These are phyloP conservation scores for Ophraella communa DNA, from an alignment of 2,888 invertebrate genomes.

Conservation along the genomic window DNA sequence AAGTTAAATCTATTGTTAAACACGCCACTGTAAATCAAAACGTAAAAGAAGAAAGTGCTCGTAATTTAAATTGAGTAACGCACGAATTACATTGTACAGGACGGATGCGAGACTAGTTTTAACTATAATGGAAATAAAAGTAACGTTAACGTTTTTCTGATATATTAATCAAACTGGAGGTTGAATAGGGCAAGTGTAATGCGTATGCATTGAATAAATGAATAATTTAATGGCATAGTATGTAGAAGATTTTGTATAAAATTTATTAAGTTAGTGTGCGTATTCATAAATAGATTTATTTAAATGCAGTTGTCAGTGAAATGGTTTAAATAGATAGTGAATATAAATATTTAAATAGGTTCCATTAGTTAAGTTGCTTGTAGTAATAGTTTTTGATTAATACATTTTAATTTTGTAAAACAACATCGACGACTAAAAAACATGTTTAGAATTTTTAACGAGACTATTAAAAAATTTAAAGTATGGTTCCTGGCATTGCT, in stretches of 20 bases:
- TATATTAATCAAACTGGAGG: constrained; percentile 19
- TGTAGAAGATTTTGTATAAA: neutral
- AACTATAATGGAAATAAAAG: constrained; percentile 24
- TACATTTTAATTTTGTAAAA: neutral
- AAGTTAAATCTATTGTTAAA: neutral
- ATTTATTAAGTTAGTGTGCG: neutral
- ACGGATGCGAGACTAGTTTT: constrained; percentile 25
- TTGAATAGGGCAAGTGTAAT: neutral
- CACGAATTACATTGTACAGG: constrained; percentile 20
- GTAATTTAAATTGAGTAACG: constrained; percentile 19
- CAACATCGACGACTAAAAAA: too few species aligned
- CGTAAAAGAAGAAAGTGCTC: constrained; percentile 21
- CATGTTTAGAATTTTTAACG: too few species aligned
- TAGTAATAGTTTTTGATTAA: neutral
- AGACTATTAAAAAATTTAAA: too few species aligned
- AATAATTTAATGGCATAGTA: neutral
- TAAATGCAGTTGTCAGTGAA: neutral
- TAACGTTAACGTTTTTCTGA: constrained; percentile 22
- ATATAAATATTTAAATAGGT: neutral
- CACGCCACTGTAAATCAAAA: constrained; percentile 2
- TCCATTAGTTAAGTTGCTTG: neutral
- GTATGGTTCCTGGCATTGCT: too few species aligned
- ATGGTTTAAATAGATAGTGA: neutral
- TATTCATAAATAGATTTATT: neutral
- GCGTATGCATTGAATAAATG: neutral